phyloP scores from a whole-genome alignment of 2,888 invertebrate species.

The Rhimphoctona megacephalus region DNA sequence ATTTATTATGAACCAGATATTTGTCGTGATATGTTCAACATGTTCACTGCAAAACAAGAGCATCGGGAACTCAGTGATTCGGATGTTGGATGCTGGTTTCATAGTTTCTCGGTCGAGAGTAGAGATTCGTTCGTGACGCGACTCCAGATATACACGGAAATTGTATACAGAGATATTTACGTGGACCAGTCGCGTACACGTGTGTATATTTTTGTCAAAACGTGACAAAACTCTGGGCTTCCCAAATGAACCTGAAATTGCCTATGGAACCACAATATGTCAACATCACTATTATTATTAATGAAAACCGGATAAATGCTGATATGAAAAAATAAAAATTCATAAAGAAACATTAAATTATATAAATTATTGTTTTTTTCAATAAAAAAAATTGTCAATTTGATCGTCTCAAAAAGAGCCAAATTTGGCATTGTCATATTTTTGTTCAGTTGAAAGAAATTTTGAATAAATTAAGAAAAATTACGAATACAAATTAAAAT shows the following conservation, averaged over 20 bases:
- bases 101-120: conserved; percentile 26
- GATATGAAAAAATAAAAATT: background rate
- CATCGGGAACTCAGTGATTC: background rate
- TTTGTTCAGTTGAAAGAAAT: background rate
- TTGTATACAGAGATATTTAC: background rate
- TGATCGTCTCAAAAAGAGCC: background rate
- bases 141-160: conserved; percentile 7
- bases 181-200: background rate
- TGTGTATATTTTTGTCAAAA: background rate
- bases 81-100: conserved; percentile 7
- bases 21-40: background rate
- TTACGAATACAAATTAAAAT: background rate
- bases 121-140: conserved; percentile 26
- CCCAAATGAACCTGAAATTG: background rate
- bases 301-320: background rate
- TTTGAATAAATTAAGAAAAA: background rate
- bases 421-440: background rate
- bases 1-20: background rate
- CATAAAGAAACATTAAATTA: background rate
- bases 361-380: background rate
- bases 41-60: background rate
- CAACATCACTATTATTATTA: background rate
- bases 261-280: background rate
- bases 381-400: background rate
- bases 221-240: background rate